Base-by-base conservation (phyloP, 2,888 invertebrate genomes). In the Seira ritae region DNA sequence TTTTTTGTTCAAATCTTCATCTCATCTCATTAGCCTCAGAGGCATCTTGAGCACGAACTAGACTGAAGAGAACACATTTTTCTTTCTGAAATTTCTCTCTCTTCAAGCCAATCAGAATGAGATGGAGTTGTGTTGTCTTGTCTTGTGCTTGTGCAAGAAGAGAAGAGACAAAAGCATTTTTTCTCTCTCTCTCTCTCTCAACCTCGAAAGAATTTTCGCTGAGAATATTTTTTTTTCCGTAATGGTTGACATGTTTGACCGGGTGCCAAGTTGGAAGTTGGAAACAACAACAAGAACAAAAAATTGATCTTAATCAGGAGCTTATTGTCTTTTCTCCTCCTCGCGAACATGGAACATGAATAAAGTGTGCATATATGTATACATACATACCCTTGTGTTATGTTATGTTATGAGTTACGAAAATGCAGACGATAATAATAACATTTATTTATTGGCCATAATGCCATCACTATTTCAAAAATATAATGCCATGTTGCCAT, bases 1-100 rank as follows among this genome's bases (percentile, higher is more conserved):
- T 66, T 66, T 66, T 22, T n/a, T 66, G 66, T 15, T 19, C 8
- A 71, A 65, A 10, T 69, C 69, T 23, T 65, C 23, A 72, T 50
- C 67, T 80, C 67, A 72, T 87, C 87, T 87, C 88, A 88, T 88
- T 88, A 88, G 88, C 84, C 80, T 83, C 84, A 72, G 69, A 80
- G 81, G 76, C 81, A 84, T 77, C 71, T 75, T 80, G 62, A 69
- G 72, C 65, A 80, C 72, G 50, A 62, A 24, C 65, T 62, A 20
- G 24, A 37, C n/a, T 67, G 24, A 65, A 42, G 23, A 79, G 46
- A 78, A 62, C 68, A 62, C 3, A 8, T 55, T 55, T 55, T 55
- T 55, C 55, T 31, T 31, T 31, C 31, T 31, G n/a, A n/a, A n/a
- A 31, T 31, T 31, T 31, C 8, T 55, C 55, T 55, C 17, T 55